Percentiles rank a stretch among this genome's conserved stretches.
Conservation (phyloP, 2,113 vertebrate genomes). For the Pelecanus crispus region DNA sequence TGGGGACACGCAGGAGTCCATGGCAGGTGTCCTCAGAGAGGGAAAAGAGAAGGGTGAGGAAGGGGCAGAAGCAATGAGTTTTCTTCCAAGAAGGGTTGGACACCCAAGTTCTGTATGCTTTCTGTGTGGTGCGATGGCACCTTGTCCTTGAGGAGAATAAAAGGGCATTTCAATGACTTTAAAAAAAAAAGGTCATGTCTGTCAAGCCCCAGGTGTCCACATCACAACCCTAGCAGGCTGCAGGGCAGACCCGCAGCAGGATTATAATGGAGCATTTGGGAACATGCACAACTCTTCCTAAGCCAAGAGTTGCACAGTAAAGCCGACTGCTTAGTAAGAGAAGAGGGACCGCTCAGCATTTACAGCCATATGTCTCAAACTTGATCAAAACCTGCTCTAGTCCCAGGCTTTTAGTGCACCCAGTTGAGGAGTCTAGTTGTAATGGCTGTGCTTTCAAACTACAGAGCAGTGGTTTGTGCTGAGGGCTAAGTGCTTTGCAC, state of each 20-base stretch:
- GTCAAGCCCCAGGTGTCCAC: background rate
- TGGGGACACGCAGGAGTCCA: background rate
- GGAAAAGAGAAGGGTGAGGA: background rate
- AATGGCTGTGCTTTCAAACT: background rate
- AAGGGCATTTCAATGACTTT: background rate
- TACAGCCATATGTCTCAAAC: background rate
- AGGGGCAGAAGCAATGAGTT: background rate
- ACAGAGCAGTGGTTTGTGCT: background rate
- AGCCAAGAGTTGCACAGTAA: background rate
- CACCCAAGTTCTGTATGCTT: too few species aligned
- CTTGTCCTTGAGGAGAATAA: background rate
- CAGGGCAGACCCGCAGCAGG: background rate
- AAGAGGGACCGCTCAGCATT: background rate
- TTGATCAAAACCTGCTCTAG: background rate
- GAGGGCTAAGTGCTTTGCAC: background rate
- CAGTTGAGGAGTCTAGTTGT: background rate
- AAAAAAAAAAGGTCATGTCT: background rate
- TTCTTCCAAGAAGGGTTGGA: background rate
- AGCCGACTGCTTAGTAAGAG: background rate
- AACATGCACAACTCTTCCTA: background rate
- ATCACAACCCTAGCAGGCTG: background rate
- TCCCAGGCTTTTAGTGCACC: background rate
- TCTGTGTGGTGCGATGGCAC: background rate
- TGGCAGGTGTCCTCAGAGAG: background rate
- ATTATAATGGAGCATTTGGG: background rate